These are phyloP conservation scores for Phanerotoma sp. DNA, from an alignment of 2,888 invertebrate genomes.

Conservation along the genomic window DNA sequence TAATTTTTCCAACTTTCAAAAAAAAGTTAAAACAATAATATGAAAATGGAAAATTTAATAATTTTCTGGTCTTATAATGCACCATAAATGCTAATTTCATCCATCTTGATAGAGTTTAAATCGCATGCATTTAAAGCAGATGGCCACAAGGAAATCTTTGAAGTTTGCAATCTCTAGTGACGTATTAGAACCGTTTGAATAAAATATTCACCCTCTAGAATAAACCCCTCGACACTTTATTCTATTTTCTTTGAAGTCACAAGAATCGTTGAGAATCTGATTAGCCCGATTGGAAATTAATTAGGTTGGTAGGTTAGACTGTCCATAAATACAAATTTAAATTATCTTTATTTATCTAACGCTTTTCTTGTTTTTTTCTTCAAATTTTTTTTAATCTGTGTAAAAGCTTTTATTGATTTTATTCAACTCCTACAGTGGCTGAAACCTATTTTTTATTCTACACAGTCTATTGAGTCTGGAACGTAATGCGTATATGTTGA, in stretches of 20 bases:
- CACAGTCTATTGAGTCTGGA: neutral
- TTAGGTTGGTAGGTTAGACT: constrained; percentile 4
- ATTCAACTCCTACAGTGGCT: too few species aligned
- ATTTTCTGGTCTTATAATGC: neutral
- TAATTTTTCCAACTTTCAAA: too few species aligned
- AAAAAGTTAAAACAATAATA: constrained; percentile 2
- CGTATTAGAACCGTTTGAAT: neutral
- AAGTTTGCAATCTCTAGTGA: constrained; percentile 7
- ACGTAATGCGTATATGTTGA: neutral
- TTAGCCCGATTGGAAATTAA: constrained; percentile 15
- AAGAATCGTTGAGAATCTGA: constrained; percentile 11
- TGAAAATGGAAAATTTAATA: neutral
- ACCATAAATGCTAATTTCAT: neutral
- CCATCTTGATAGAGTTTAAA: neutral
- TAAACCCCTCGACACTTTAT: neutral
- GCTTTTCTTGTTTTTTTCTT: too few species aligned
- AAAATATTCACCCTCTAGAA: constrained; percentile 8
- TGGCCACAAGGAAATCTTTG: constrained; percentile 2
- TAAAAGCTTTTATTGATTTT: too few species aligned
- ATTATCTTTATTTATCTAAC: too few species aligned
- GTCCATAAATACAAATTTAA: neutral
- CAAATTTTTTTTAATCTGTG: too few species aligned
- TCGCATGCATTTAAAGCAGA: constrained; percentile 1
- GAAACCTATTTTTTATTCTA: neutral
- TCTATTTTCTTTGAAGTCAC: constrained; percentile 12